Conservation (phyloP, 2,113 vertebrate species). For the Butastur rufipennis region DNA sequence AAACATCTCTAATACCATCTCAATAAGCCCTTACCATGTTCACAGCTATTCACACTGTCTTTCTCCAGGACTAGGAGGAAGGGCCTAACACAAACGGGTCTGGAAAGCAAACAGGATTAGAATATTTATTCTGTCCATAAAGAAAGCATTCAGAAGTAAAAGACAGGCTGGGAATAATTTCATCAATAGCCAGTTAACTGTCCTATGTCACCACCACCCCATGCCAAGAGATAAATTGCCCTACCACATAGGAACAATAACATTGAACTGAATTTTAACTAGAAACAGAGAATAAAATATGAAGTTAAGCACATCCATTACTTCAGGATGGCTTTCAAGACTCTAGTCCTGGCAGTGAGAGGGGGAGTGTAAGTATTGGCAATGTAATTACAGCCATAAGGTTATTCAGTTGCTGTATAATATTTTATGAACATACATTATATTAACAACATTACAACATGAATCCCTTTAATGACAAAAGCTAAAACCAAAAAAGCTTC, state of each 20-base stretch:
- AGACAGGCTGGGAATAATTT: neutral
- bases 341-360: neutral
- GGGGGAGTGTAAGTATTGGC: neutral
- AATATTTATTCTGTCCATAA: neutral
- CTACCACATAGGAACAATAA: neutral
- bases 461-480: neutral
- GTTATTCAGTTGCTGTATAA: neutral
- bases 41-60: neutral
- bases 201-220: neutral
- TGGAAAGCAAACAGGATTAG: neutral
- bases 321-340: neutral
- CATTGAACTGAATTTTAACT: neutral
- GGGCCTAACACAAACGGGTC: neutral
- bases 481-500: neutral
- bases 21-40: conserved; percentile 67
- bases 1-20: neutral
- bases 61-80: neutral
- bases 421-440: neutral
- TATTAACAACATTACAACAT: neutral
- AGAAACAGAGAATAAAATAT: neutral
- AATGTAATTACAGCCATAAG: neutral
- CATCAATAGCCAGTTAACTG: neutral
- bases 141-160: neutral
- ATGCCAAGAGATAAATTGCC: neutral
- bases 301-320: neutral